Conservation (phyloP, 2,113 vertebrate species). For the Hippotragus niger region DNA sequence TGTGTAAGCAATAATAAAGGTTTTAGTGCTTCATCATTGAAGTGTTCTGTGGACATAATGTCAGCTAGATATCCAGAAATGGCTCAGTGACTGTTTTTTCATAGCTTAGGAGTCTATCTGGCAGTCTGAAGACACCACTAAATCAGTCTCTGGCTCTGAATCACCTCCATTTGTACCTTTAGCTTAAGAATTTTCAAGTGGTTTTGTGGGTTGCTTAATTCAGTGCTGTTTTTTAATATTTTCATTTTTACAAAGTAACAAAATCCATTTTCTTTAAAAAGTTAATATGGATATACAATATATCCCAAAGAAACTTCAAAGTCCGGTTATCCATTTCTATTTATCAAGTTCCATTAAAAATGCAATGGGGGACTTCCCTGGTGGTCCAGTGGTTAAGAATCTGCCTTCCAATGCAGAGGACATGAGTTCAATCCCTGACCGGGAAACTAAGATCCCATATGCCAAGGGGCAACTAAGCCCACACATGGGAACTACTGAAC, state of each 20-base stretch:
- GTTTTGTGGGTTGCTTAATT: not conserved
- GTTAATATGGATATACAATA: not conserved
- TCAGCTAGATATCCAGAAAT: not conserved
- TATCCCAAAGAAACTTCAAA: not conserved
- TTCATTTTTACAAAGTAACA: not conserved
- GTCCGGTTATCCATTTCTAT: not conserved
- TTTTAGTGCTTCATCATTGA: not conserved
- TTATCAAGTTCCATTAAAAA: not conserved
- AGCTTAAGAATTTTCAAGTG: not conserved
- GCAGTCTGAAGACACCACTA: not conserved
- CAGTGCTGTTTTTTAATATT: not conserved
- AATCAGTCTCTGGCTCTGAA: not conserved
- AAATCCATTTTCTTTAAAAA: not conserved
- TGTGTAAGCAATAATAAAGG: not conserved
- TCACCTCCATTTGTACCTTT: not conserved
- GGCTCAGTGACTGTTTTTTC: not conserved
- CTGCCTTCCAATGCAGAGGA: not conserved
- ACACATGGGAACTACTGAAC: not conserved
- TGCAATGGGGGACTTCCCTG: not conserved
- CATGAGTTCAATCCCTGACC: not conserved
- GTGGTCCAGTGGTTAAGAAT: not conserved
- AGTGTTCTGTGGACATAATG: no score
- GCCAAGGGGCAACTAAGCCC: not conserved
- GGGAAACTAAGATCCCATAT: not conserved
- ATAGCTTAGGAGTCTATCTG: no score